Evolutionary conservation across 2,797 vertebrate genomes (phyloP).

Genomic region (Cynodonichthys magdalenae): DNA sequence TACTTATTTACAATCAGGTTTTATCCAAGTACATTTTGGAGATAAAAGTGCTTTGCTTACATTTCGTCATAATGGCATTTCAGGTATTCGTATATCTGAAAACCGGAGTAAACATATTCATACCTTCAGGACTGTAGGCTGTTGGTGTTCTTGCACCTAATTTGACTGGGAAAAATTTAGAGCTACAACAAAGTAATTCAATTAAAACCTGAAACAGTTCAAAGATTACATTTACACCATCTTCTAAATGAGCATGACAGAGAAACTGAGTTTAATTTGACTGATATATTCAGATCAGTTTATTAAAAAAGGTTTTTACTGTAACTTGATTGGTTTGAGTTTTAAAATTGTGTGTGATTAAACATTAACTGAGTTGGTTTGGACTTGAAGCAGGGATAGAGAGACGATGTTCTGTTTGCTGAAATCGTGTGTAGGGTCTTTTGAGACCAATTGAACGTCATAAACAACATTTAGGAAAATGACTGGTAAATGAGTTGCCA

Average conservation of each 20-base stretch:
- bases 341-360: background rate
- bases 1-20: too few species aligned
- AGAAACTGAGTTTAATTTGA: background rate
- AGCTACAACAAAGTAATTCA: background rate
- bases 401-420: background rate
- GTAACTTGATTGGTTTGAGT: background rate
- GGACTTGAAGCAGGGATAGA: background rate
- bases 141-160: background rate
- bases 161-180: background rate
- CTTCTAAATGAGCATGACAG: background rate
- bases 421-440: background rate
- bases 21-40: too few species aligned
- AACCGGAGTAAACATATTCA: too few species aligned
- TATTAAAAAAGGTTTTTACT: background rate
- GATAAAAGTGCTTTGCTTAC: too few species aligned
- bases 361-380: background rate
- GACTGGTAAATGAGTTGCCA: conserved; percentile 20
- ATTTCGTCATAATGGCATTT: too few species aligned
- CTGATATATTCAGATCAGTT: background rate
- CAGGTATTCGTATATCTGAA: too few species aligned
- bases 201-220: background rate
- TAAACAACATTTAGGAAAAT: conserved; percentile 23
- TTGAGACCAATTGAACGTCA: background rate
- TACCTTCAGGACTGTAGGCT: background rate
- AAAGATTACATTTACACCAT: background rate